phyloP scores from a whole-genome alignment of 1,140 invertebrate species.

The Dendrolimus kikuchii region DNA sequence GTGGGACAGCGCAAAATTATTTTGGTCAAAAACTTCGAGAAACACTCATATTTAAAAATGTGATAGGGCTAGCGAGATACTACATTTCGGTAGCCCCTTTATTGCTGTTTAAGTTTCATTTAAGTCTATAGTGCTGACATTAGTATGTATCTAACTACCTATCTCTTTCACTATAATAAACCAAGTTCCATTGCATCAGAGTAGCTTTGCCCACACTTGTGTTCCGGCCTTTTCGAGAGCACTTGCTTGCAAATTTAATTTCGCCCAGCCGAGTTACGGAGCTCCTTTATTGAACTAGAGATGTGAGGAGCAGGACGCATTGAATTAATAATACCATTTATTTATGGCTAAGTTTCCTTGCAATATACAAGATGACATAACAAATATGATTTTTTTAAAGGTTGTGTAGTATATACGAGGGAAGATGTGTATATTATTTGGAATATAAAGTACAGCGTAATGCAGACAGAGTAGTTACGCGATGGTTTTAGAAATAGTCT shows the following conservation, averaged over 20 bases:
- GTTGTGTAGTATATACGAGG: background rate
- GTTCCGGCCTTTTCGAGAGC: constrained; percentile 15
- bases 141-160: no score
- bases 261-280: constrained; percentile 19
- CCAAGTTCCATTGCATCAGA: constrained; percentile 5
- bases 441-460: no score
- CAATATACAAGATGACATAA: background rate
- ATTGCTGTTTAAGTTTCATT: no score
- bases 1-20: no score
- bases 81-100: no score
- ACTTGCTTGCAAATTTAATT: constrained; percentile 26
- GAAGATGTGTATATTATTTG: background rate
- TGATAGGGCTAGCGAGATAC: no score
- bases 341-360: background rate
- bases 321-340: constrained; percentile 20
- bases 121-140: no score
- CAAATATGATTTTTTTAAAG: background rate
- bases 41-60: no score
- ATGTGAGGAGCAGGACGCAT: constrained; percentile 1
- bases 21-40: no score
- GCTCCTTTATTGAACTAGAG: constrained; percentile 18
- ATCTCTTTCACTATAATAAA: no score
- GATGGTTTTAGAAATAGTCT: no score
- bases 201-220: constrained; percentile 12
- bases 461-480: no score